Evolutionary conservation across 2,888 invertebrate species (phyloP).

Genomic region (Steinernema scapterisci): DNA sequence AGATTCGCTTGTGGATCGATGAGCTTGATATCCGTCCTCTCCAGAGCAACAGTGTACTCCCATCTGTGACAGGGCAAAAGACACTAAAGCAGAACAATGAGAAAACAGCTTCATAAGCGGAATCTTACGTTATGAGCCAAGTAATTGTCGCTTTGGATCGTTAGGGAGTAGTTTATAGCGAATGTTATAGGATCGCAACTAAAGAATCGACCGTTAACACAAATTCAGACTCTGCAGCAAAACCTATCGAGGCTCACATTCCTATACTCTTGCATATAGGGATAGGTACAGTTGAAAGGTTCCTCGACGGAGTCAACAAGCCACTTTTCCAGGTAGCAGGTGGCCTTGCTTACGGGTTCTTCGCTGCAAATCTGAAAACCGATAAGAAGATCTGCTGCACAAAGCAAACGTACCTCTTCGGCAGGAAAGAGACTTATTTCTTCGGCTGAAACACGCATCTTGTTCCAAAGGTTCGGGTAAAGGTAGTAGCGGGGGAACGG

Average conservation of each 20-base stretch:
- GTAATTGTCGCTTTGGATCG: conserved; percentile 39
- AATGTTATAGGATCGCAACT: conserved; percentile 39
- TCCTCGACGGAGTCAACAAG: conserved; percentile 41
- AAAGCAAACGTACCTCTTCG: conserved; percentile 35
- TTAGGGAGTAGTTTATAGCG: conserved; percentile 36
- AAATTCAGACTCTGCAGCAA: too few species aligned
- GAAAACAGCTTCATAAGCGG: not conserved
- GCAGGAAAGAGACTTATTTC: conserved; percentile 40
- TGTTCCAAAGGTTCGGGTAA: conserved; percentile 41
- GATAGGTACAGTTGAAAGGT: conserved; percentile 45
- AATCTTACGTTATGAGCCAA: conserved; percentile 37
- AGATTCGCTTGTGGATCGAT: conserved; percentile 32
- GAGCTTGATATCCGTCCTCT: conserved; percentile 30
- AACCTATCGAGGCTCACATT: conserved; percentile 35
- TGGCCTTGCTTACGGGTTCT: conserved; percentile 36
- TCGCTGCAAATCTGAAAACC: conserved; percentile 37
- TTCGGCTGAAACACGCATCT: conserved; percentile 41
- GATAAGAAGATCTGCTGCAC: conserved; percentile 26
- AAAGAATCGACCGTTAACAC: too few species aligned
- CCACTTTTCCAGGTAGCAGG: conserved; percentile 45
- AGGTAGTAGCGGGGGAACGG: conserved; percentile 46
- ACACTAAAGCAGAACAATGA: conserved; percentile 32
- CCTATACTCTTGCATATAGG: conserved; percentile 41
- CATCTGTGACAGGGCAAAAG: conserved; percentile 41
- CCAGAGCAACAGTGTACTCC: conserved; percentile 40